Percentiles rank a stretch among this genome's conserved stretches.
These are phyloP conservation scores for Rhombomys opimus DNA, from an alignment of 2,113 vertebrate genomes.

Conservation along the genomic window DNA sequence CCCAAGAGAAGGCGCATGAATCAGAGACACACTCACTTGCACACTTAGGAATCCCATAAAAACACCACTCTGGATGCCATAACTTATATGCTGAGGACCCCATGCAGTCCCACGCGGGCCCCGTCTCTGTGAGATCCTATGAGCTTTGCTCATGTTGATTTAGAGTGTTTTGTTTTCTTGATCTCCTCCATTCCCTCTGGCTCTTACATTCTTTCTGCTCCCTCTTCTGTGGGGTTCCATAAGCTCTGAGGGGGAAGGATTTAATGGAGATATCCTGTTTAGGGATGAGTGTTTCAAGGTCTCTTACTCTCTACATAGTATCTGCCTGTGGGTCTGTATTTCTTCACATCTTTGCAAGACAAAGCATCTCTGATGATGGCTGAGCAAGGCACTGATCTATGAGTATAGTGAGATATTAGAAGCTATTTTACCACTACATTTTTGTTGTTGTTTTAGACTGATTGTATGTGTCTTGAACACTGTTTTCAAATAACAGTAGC, in stretches of 20 bases:
- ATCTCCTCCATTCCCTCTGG: neutral
- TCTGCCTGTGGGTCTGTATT: neutral
- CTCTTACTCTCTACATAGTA: neutral
- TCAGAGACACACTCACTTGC: neutral
- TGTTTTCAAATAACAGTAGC: neutral
- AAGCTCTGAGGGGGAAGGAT: neutral
- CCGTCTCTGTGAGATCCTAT: neutral
- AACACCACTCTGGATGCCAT: neutral
- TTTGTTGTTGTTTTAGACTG: neutral
- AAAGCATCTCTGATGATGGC: neutral
- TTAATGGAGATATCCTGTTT: neutral
- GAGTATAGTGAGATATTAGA: neutral
- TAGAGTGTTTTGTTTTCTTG: neutral
- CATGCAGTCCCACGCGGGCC: no score
- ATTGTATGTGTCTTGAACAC: neutral
- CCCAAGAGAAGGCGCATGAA: neutral
- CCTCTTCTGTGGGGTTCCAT: neutral
- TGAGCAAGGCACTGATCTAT: neutral
- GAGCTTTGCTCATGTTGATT: neutral
- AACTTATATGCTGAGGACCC: neutral
- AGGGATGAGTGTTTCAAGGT: neutral
- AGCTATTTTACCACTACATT: neutral
- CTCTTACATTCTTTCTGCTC: neutral
- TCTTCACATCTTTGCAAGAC: no score
- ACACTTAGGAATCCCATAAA: neutral